Percentiles rank a stretch among this genome's conserved stretches.
phyloP scores from a whole-genome alignment of 1,140 invertebrate species.

The Diuraphis noxia region DNA sequence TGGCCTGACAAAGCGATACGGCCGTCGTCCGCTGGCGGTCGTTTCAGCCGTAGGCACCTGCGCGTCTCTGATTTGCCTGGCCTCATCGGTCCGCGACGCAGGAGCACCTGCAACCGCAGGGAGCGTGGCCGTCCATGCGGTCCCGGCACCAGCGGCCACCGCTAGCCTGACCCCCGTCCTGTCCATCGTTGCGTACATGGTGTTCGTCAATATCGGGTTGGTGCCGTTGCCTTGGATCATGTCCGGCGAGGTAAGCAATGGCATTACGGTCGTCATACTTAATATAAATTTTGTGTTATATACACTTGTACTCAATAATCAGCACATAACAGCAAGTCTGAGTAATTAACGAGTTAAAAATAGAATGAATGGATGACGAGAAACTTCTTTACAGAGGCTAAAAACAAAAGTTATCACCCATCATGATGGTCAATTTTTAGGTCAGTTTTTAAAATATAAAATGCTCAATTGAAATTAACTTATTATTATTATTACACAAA shows the following conservation, averaged over 20 bases:
- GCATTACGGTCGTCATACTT: neutral
- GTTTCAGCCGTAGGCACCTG: constrained; percentile 66
- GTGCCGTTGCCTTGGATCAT: constrained; percentile 73
- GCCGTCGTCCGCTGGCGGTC: constrained; percentile 65
- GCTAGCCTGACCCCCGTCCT: constrained; percentile 15
- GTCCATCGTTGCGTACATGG: constrained; percentile 65
- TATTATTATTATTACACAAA: too few relatives aligned
- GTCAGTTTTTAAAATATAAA: too few relatives aligned
- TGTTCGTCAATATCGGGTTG: constrained; percentile 65
- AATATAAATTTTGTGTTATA: too few relatives aligned
- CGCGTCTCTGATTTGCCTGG: constrained; percentile 63
- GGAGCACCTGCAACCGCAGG: too few relatives aligned
- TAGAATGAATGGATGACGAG: too few relatives aligned
- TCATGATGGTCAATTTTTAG: too few relatives aligned
- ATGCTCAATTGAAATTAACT: too few relatives aligned
- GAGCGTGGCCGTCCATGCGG: constrained; percentile 32
- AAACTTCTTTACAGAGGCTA: too few relatives aligned
- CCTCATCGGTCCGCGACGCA: constrained; percentile 52
- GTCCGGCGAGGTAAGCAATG: constrained; percentile 64
- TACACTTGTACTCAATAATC: too few relatives aligned
- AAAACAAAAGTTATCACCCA: too few relatives aligned
- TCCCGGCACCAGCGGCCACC: constrained; percentile 53
- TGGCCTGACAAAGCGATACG: constrained; percentile 65
- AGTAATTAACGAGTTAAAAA: too few relatives aligned
- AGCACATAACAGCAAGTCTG: too few relatives aligned